Conservation (phyloP, 1,140 invertebrate genomes). For the Zaprionus vittiger region DNA sequence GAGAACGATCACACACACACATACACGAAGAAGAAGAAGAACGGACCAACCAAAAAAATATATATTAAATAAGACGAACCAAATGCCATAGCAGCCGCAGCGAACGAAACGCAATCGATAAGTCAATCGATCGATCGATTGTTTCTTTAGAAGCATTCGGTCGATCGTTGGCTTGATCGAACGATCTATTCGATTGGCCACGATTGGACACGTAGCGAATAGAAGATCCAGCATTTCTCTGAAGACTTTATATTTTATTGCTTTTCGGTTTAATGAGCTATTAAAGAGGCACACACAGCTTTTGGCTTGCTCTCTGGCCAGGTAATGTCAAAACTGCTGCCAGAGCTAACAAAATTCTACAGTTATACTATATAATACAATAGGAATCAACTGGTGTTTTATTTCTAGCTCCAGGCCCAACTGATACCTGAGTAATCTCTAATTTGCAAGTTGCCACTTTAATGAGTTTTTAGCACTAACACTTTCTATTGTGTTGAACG, state of each 20-base stretch:
- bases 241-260: conserved; percentile 59
- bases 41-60: not conserved
- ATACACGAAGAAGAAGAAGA: not conserved
- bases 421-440: not conserved
- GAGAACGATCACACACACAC: not conserved
- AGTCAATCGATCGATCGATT: conserved; percentile 6
- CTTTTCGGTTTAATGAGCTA: conserved; percentile 21
- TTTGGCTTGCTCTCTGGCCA: conserved; percentile 42
- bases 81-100: not conserved
- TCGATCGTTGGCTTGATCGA: not conserved
- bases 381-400: conserved; percentile 31
- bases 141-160: not conserved
- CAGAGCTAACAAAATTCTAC: conserved; percentile 51
- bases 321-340: conserved; percentile 11
- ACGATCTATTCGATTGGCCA: not conserved
- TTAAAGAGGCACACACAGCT: conserved; percentile 42
- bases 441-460: conserved; percentile 8
- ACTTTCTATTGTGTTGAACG: not conserved
- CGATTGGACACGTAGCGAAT: conserved; percentile 4
- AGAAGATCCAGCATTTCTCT: conserved; percentile 47
- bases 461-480: conserved; percentile 32
- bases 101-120: conserved; percentile 3
- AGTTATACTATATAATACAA: conserved; percentile 40
- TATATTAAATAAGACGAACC: not conserved
- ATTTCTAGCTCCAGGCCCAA: not conserved